A percentile compares a stretch with the other conserved stretches of the same genome.
These are phyloP conservation scores for Chrysolophus pictus DNA, from an alignment of 2,797 vertebrate species.

Conservation along the genomic window DNA sequence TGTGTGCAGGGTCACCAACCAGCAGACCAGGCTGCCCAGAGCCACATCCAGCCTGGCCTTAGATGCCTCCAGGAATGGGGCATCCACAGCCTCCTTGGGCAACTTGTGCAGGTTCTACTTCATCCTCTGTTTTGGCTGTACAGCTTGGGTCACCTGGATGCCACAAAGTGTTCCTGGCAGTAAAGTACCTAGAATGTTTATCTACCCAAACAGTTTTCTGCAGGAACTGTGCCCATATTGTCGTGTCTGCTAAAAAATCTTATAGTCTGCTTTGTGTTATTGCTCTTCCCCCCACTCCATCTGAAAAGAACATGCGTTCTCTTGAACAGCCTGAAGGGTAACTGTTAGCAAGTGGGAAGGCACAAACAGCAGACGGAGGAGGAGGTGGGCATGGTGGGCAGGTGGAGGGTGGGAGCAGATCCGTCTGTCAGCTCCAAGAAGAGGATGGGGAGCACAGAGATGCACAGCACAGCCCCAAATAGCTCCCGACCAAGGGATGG, in stretches of 20 bases:
- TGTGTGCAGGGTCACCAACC: no score
- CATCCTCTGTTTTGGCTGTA: background rate
- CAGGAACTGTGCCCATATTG: conserved; percentile 9
- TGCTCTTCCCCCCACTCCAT: background rate
- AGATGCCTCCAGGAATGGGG: no score
- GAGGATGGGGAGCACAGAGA: background rate
- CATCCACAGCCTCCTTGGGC: no score
- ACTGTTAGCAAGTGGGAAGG: conserved; percentile 31
- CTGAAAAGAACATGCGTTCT: conserved; percentile 7
- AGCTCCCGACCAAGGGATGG: background rate
- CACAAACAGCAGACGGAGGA: conserved; percentile 62
- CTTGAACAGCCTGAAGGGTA: conserved; percentile 8
- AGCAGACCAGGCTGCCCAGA: no score
- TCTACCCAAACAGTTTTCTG: conserved; percentile 13
- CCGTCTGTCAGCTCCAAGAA: conserved; percentile 23
- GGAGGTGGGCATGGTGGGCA: conserved; percentile 24
- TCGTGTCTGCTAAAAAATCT: conserved; percentile 18
- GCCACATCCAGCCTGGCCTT: no score
- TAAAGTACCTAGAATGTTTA: background rate
- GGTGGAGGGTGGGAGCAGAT: conserved; percentile 60
- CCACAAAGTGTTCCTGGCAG: background rate
- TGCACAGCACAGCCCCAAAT: background rate
- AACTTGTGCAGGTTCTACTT: background rate
- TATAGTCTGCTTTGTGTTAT: background rate
- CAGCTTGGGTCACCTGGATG: background rate